Conservation (phyloP, 2,888 invertebrate genomes). For the Drosophila affinis region DNA sequence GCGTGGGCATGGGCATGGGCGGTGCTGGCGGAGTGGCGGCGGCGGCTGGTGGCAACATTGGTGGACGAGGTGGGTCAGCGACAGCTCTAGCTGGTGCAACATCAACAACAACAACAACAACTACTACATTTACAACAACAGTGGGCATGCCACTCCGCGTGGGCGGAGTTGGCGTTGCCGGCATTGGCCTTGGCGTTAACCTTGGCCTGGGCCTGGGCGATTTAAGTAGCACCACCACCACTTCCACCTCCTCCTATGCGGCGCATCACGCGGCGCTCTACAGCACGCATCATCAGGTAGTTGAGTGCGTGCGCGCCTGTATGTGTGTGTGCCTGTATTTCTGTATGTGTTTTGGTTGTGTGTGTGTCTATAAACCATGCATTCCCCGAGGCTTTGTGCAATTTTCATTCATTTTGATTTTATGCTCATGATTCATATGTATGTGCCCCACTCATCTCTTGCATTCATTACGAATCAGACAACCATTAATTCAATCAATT, state of each 20-base stretch:
- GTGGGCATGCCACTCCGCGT: constrained; percentile 48
- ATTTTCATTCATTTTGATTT: constrained; percentile 47
- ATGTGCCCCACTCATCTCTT: constrained; percentile 48
- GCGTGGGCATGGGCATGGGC: constrained; percentile 51
- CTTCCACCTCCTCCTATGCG: constrained; percentile 59
- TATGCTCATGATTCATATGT: constrained; percentile 38
- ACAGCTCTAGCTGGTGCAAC: constrained; percentile 51
- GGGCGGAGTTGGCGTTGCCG: constrained; percentile 49
- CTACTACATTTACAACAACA: constrained; percentile 54
- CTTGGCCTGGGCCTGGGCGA: constrained; percentile 57
- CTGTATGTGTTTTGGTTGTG: constrained; percentile 8
- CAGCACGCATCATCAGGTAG: constrained; percentile 84
- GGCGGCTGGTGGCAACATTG: constrained; percentile 53
- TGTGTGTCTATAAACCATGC: constrained; percentile 30
- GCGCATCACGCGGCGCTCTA: constrained; percentile 73
- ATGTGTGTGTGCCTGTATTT: constrained; percentile 36
- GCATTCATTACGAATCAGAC: constrained; percentile 6
- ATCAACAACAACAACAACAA: constrained; percentile 53
- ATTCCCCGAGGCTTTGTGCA: constrained; percentile 34
- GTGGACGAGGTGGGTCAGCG: constrained; percentile 81
- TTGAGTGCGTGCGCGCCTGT: constrained; percentile 63
- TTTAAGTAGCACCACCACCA: constrained; percentile 65
- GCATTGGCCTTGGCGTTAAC: constrained; percentile 53
- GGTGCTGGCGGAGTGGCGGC: constrained; percentile 47
- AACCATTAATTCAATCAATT: constrained; percentile 23